Evolutionary conservation across 2,113 vertebrate species (phyloP).

Genomic region (Engystomops pustulosus): DNA sequence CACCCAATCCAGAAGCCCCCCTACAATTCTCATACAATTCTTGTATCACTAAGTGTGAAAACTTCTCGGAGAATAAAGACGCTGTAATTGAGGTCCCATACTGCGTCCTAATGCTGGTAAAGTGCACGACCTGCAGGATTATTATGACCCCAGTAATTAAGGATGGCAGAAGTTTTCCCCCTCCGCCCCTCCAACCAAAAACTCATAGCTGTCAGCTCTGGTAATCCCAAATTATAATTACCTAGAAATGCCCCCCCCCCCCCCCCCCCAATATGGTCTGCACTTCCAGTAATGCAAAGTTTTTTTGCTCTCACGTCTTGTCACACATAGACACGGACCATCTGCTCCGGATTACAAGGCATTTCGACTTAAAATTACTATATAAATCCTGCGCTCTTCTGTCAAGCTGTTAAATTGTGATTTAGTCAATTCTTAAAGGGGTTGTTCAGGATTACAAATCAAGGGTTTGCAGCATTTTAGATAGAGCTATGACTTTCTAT

Average conservation of each 20-base stretch:
- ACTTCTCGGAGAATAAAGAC: not conserved
- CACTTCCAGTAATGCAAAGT: slow-evolving; percentile 17
- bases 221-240: slow-evolving; percentile 20
- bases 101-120: slow-evolving; percentile 4
- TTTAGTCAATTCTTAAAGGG: not conserved
- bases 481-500: no score
- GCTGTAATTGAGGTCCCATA: slow-evolving; percentile 32
- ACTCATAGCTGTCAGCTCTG: slow-evolving; percentile 34
- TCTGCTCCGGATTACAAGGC: slow-evolving; percentile 37
- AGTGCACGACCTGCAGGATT: not conserved
- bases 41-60: slow-evolving; percentile 13
- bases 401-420: not conserved
- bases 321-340: not conserved
- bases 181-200: not conserved
- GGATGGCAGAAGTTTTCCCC: slow-evolving; percentile 40
- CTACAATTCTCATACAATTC: not conserved
- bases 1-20: no score
- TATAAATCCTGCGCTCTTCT: not conserved
- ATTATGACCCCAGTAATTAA: slow-evolving; percentile 48
- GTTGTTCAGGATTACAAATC: not conserved
- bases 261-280: no score
- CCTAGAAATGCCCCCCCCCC: no score
- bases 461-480: not conserved
- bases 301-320: slow-evolving; percentile 20
- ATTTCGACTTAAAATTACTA: not conserved